A percentile compares a stretch with the other conserved stretches of the same genome.
These are phyloP conservation scores for Aepyceros melampus DNA, from an alignment of 2,113 vertebrate genomes.

Conservation along the genomic window DNA sequence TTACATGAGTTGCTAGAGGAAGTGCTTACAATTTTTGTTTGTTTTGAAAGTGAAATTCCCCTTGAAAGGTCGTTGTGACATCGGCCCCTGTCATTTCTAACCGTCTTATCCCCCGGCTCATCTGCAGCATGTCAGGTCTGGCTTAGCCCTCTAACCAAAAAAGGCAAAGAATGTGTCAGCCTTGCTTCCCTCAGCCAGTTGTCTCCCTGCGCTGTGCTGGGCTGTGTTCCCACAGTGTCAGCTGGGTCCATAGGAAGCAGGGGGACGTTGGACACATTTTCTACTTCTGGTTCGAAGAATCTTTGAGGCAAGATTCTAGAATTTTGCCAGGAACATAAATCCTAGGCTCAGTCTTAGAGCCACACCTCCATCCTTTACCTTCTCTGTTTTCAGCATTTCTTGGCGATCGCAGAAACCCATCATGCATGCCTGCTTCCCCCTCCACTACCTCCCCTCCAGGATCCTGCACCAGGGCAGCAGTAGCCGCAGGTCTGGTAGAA, in stretches of 20 bases:
- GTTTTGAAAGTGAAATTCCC: conserved; percentile 42
- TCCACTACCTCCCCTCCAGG: background rate
- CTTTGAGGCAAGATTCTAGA: conserved; percentile 14
- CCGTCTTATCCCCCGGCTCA: conserved; percentile 58
- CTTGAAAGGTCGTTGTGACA: background rate
- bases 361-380: background rate
- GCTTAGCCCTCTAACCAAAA: conserved; percentile 70
- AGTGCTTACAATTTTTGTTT: background rate
- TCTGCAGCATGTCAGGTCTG: conserved; percentile 55
- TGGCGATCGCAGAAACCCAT: background rate
- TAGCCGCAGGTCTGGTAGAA: background rate
- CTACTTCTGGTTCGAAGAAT: background rate
- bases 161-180: conserved; percentile 72
- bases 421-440: background rate
- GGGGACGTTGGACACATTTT: background rate
- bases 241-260: background rate
- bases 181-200: conserved; percentile 50
- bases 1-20: conserved; percentile 31
- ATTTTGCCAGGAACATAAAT: conserved; percentile 27
- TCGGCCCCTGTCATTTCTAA: conserved; percentile 44
- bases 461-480: background rate
- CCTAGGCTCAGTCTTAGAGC: conserved; percentile 29
- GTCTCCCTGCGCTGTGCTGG: background rate
- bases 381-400: conserved; percentile 16
- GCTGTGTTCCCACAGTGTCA: background rate